Evolutionary conservation across 37 sponge, comb jelly and placozoan genomes (phyloP).

Genomic region (Ianthella basta): DNA sequence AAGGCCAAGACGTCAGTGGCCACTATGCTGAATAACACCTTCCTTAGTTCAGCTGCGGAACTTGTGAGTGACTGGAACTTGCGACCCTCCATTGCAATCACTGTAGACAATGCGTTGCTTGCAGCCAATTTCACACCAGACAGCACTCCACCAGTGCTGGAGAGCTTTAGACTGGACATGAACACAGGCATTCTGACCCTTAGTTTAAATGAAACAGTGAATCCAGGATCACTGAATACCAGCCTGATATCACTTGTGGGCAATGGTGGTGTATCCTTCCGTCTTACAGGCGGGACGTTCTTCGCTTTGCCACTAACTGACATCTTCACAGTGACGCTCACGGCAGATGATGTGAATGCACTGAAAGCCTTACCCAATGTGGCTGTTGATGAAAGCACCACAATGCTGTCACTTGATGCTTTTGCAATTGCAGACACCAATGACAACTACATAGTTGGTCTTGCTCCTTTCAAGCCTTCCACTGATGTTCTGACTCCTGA

Average conservation of each 20-base stretch:
- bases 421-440: constrained; percentile 57
- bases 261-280: constrained; percentile 34
- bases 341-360: constrained; percentile 60
- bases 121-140: constrained; percentile 61
- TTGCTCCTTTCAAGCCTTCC: constrained; percentile 7
- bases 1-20: constrained; percentile 65
- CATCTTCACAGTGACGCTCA: constrained; percentile 45
- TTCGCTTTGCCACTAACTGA: background rate
- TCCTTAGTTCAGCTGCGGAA: constrained; percentile 38
- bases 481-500: constrained; percentile 44
- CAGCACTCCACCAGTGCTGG: constrained; percentile 54
- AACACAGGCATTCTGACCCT: constrained; percentile 66
- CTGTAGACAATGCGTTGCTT: constrained; percentile 48
- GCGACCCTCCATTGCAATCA: constrained; percentile 38
- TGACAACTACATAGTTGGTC: constrained; percentile 26
- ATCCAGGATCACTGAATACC: constrained; percentile 33
- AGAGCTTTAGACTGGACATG: constrained; percentile 57
- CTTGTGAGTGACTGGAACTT: constrained; percentile 61
- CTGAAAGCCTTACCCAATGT: constrained; percentile 69
- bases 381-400: constrained; percentile 40
- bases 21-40: constrained; percentile 49
- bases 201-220: constrained; percentile 82
- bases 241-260: constrained; percentile 63
- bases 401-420: constrained; percentile 40
- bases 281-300: constrained; percentile 36